Evolutionary conservation across 2,888 invertebrate species (phyloP), one percentile per base, ranked within the genome.

Genomic region (Apotomis betuletana): DNA sequence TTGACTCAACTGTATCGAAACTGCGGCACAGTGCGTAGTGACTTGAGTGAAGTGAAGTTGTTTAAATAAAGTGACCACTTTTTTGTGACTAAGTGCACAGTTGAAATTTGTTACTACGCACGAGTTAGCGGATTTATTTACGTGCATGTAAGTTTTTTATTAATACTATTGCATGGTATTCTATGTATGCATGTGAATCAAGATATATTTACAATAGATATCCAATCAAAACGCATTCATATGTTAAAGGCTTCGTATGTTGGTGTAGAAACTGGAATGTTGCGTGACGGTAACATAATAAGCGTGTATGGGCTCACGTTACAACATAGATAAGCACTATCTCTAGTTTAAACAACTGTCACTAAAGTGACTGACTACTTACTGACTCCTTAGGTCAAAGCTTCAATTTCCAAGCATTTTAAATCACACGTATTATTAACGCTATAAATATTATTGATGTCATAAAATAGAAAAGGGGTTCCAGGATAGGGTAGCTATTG

Each of bases 401-500:
- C 67, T 67, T 63, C 36, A 46, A 62, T 58, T n/a, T 59, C 55
- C 46, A 57, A 65, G 49, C 60, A 73, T 70, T 76, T 80, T 79
- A 77, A 84, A 84, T 84, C 77, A 79, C 76, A 79, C 73, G 74
- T 77, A 77, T 82, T 81, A 84, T 81, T 79, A 80, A 76, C 75
- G 75, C 74, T 63, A 69, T 75, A 74, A 74, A 74, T 74, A 74
- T 77, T 79, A 81, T 81, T 74, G 76, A 74, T 69, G 78, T 78
- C 79, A 83, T 87, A 83, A 83, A 84, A 84, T 84, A 81, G 80
- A 82, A 84, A 83, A 80, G 83, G 86, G 86, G 83, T 82, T 80
- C 79, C 81, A 83, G 83, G 82, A 81, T 85, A 80, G 81, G 80
- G 79, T 79, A 78, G 79, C 84, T 88, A 90, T 91, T 89, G 91